Evolutionary conservation across 2,113 vertebrate genomes (phyloP).

Genomic region (Murina feae): DNA sequence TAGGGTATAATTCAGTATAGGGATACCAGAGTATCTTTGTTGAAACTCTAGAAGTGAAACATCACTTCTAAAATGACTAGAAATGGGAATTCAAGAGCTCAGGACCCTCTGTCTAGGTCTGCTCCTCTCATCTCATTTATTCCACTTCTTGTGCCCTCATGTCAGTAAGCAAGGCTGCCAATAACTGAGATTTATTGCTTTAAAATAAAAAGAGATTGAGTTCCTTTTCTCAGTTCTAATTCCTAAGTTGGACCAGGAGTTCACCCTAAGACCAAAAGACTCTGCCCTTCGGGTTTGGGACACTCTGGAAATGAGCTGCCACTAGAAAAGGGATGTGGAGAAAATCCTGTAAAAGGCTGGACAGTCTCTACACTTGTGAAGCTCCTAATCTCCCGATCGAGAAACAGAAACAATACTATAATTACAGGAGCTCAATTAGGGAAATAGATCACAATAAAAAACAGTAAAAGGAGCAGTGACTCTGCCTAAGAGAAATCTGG

Average conservation of each 20-base stretch:
- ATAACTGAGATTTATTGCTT: not conserved
- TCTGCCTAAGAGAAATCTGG: not conserved
- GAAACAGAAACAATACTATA: not conserved
- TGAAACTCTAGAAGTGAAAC: not conserved
- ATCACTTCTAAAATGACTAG: not conserved
- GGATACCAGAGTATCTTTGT: not conserved
- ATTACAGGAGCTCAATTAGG: not conserved
- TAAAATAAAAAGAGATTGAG: not conserved
- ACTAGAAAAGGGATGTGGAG: not conserved
- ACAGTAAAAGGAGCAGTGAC: not conserved
- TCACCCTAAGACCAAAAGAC: not conserved
- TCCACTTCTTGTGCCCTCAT: not conserved
- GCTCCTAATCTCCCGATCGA: not conserved
- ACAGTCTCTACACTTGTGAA: not conserved
- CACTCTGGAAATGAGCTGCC: not conserved
- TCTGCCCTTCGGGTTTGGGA: not conserved
- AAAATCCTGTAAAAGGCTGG: not conserved
- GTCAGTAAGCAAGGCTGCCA: not conserved
- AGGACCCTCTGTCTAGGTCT: not conserved
- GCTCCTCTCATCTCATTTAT: not conserved
- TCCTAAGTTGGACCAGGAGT: not conserved
- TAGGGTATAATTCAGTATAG: not conserved
- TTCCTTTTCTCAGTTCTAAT: not conserved
- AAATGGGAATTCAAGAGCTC: not conserved
- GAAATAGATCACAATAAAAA: not conserved